Base-by-base conservation (phyloP, 2,113 vertebrate genomes). In the Nibea coibor region DNA sequence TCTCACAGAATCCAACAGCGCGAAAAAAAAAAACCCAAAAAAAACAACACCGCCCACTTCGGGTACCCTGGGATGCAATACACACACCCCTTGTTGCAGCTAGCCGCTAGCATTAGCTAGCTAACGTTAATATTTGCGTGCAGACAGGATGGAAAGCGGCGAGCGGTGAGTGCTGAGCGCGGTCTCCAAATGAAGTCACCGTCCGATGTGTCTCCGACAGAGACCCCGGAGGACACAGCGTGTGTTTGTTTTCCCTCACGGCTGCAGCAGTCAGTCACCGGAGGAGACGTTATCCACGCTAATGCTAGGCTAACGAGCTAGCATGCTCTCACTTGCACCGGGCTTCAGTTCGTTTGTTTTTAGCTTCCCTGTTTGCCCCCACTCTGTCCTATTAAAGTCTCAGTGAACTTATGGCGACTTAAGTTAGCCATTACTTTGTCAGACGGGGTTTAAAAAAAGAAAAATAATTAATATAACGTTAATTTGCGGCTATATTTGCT, bases 261-360 rank as follows among this genome's bases (percentile, higher is more conserved):
- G 4, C 14, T 17, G n/a, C 65, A n/a, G 15, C 45, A 50, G 14
- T 47, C 20, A 19, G 10, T 42, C 31, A 11, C 24, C 10, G 63
- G 11, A 31, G 12, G 10, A 78, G 15, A 22, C 28, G 3, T n/a
- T 68, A 1, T 53, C 3, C 3, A 16, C 28, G 80, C 81, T 74
- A 75, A 80, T 72, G 84, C 86, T 87, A 87, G 24, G 87, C 90
- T 92, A 93, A 85, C 66, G 4, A 16, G 78, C 79, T 87, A 89
- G 78, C 84, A 16, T 51, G 10, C 57, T 4, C 20, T 59, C 61
- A 39, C 17, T 53, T 28, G 24, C 5, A 45, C 22, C 20, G 7
- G 43, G 26, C 64, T 20, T 9, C 22, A 2, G 22, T 56, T 64
- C 66, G 64, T 48, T 61, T 14, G 73, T 10, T 22, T 45, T 56